Evolutionary conservation across 64 coral and sea anemone species (phyloP), one percentile per base, ranked within the genome.

Genomic region (Montipora sp.): DNA sequence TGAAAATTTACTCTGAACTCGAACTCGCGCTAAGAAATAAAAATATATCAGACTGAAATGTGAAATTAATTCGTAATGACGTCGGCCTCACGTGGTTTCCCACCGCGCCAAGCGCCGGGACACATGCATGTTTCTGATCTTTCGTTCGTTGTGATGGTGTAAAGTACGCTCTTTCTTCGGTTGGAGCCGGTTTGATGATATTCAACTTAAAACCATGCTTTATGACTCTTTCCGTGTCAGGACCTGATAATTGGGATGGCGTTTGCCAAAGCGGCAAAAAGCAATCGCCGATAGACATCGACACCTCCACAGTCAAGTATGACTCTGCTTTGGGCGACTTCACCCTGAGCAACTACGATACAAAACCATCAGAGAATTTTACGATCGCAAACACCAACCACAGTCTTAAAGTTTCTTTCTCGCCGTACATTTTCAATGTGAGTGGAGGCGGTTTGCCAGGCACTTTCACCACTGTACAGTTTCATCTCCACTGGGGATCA

Each of bases 401-500:
- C 22, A 0, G 20, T 43, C 51, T 87, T 1, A 20, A 48, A 47
- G 45, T 88, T 4, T 22, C 5, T 12, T 8, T 93, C 0, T 9
- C 53, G 3, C 1, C 46, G 1, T 3, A 60, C 11, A 27, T 11
- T 1, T 93, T 53, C 84, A 11, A 27, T 0, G 76, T 93, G 19
- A 87, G 43, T 44, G 83, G 73, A 11, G 91, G 91, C 23, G 63
- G 24, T 5, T 73, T 93, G 3, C 0, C 2, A 0, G 84, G 15
- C 4, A 80, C 44, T 15, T 93, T 51, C 50, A 87, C 73, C 2
- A 87, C 83, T 1, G 51, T 63, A 1, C 83, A 87, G 75, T 74
- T 93, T 59, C 91, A 93, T 50, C 43, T 93, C 16, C 91, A 93
- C 77, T 93, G 91, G 91, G 91, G 91, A 47, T 57, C 58, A 19